phyloP scores from a whole-genome alignment of 2,113 vertebrate genomes.

The Sturnira hondurensis region DNA sequence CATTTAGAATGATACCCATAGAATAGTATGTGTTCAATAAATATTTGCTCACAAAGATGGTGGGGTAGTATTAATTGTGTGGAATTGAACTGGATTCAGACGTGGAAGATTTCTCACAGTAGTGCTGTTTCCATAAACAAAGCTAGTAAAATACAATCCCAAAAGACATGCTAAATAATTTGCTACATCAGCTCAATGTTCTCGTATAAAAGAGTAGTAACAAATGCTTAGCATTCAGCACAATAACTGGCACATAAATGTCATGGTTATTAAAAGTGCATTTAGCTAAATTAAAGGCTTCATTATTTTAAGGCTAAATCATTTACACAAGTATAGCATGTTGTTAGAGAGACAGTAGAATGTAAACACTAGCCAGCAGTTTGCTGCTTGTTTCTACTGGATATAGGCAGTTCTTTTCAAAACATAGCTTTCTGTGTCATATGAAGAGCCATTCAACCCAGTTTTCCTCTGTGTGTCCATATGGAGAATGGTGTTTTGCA shows the following conservation, averaged over 20 bases:
- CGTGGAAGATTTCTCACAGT: not conserved
- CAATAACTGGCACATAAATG: not conserved
- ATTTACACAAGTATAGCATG: not conserved
- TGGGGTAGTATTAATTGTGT: not conserved
- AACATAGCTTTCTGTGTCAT: not conserved
- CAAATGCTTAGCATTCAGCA: slow-evolving; percentile 4
- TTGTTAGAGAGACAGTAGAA: not conserved
- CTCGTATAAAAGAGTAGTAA: not conserved
- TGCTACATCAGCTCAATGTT: not conserved
- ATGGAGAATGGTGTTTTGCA: slow-evolving; percentile 29
- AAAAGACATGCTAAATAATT: not conserved
- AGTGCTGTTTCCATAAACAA: not conserved
- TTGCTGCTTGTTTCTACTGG: not conserved
- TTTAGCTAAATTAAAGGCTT: slow-evolving; percentile 41
- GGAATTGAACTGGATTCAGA: not conserved
- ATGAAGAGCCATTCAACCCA: not conserved
- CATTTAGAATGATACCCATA: not conserved
- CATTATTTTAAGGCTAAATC: slow-evolving; percentile 25
- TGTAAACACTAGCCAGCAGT: not conserved
- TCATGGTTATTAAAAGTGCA: not conserved
- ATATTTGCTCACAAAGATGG: not conserved
- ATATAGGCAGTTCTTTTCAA: not conserved
- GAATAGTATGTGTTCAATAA: not conserved
- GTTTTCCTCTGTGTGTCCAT: slow-evolving; percentile 31
- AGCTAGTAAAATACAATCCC: not conserved